Evolutionary conservation across 2,797 vertebrate species (phyloP), one percentile per base, ranked within the genome.

Genomic region (Serranus cabrilla): DNA sequence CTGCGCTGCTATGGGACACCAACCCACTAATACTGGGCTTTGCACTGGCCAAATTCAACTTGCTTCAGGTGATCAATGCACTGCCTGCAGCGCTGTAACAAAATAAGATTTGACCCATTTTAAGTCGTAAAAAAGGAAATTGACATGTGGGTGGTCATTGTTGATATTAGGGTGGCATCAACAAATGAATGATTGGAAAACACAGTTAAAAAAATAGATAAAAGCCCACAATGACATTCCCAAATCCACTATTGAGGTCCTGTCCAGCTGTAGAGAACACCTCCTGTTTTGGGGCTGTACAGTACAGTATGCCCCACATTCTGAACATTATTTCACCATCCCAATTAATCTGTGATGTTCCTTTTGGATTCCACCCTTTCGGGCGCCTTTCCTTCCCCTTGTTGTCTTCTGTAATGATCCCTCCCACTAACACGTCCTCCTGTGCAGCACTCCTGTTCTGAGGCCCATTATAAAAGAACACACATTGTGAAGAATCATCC

Each of bases 391-490:
- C 63, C 46, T 60, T 50, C 40, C 12, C 39, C 14, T 7, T 47
- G 7, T 67, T 17, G 5, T 58, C 43, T 45, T 40, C 14, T 64
- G 51, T 64, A 61, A 74, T 16, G 21, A 65, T 46, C 23, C 50
- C 67, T 64, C 34, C 45, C 59, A 61, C 58, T 45, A 46, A 12
- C 42, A 25, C 75, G 25, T 16, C 58, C 47, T 63, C 16, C 49
- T 45, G 6, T 34, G 34, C 34, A 34, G 34, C 7, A 6, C 3
- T 31, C 27, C 9, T n/a, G n/a, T 1, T 34, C 40, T 42, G 42
- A n/a, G n/a, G 52, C 51, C 39, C 45, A n/a, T 75, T 50, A 55
- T 31, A 12, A 78, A 60, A 77, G n/a, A 5, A 67, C 52, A 14
- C 27, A 43, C 11, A 42, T n/a, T 31, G 66, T 71, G 66, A 46